These are phyloP conservation scores for Harlomillsia oculata DNA, from an alignment of 1,140 invertebrate genomes.

Conservation along the genomic window DNA sequence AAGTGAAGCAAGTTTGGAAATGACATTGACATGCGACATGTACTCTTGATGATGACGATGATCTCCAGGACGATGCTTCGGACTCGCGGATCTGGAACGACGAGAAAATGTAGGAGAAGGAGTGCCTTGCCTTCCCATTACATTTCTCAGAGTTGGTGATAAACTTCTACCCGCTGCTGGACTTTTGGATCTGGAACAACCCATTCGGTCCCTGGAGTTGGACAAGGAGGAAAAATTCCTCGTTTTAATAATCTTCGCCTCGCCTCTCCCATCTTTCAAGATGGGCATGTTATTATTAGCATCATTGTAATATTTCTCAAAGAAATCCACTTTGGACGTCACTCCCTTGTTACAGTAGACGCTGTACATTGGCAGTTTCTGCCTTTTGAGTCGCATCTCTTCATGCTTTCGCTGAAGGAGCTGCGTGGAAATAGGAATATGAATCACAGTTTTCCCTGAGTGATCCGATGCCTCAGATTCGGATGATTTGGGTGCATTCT, in stretches of 20 bases:
- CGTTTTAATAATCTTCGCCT: constrained; percentile 3
- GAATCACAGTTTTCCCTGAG: constrained; percentile 55
- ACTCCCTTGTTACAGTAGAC: constrained; percentile 27
- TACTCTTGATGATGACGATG: constrained; percentile 52
- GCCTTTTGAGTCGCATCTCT: constrained; percentile 6
- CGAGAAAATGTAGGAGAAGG: constrained; percentile 3
- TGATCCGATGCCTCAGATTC: constrained; percentile 50
- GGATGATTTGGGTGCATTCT: constrained; percentile 27
- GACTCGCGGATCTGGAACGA: constrained; percentile 24
- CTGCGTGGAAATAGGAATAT: constrained; percentile 35
- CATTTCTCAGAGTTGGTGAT: background rate
- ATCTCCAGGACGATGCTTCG: constrained; percentile 12
- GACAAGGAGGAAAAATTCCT: constrained; percentile 4
- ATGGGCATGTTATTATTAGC: background rate
- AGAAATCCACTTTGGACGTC: constrained; percentile 27
- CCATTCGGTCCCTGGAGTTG: background rate
- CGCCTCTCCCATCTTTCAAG: background rate
- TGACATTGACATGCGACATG: constrained; percentile 79
- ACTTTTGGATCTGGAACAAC: constrained; percentile 12
- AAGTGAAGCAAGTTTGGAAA: constrained; percentile 66
- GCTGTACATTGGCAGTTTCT: constrained; percentile 27
- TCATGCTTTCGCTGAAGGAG: constrained; percentile 23
- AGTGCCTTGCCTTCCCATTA: background rate
- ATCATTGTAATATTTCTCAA: constrained; percentile 28
- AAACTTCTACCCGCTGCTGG: background rate